Base-by-base conservation (phyloP, 2,797 vertebrate species). In the Nyctalus aviator region DNA sequence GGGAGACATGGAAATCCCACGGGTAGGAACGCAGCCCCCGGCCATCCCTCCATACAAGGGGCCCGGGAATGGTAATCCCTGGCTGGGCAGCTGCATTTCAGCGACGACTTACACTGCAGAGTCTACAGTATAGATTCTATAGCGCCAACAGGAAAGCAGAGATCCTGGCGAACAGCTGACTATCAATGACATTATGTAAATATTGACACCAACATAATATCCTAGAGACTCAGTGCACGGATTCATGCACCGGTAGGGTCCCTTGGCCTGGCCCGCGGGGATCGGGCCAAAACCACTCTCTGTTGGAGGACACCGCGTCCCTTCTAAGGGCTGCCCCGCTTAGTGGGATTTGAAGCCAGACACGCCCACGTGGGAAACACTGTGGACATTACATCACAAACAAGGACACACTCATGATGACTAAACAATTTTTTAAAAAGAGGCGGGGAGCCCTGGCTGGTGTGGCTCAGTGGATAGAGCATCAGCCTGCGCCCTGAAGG, bases 331-430 rank as follows among this genome's bases (percentile, higher is more conserved):
- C 37, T 41, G 37, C 37, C 37, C 37, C 6, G 37, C 37, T 41
- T 41, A 41, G 37, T 46, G 68, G 41, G 50, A 73, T 53, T 81
- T 81, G 35, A 90, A 91, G 83, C 4, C 30, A 86, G 2, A 11
- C 68, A 68, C 35, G 21, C 2, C 53, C 66, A 35, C 23, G 18
- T 48, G 18, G 62, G 57, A 86, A 83, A 85, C 57, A 25, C 17
- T 79, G 21, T 69, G 7, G 50, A 77, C 68, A 59, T 91, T 84
- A 88, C 93, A 79, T 71, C 14, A 41, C 66, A 50, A 91, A 37
- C 1, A 62, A 62, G 7, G 7, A 55, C 53, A 55, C 53, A 12
- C 21, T 91, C 69, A 84, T 23, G 17, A 55, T 62, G 35, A 82
- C 21, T 55, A 85, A 53, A 88, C 14, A 91, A 17, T 82, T 50